Conservation (phyloP, 2,888 invertebrate genomes). For the Ormyrus pomaceus region DNA sequence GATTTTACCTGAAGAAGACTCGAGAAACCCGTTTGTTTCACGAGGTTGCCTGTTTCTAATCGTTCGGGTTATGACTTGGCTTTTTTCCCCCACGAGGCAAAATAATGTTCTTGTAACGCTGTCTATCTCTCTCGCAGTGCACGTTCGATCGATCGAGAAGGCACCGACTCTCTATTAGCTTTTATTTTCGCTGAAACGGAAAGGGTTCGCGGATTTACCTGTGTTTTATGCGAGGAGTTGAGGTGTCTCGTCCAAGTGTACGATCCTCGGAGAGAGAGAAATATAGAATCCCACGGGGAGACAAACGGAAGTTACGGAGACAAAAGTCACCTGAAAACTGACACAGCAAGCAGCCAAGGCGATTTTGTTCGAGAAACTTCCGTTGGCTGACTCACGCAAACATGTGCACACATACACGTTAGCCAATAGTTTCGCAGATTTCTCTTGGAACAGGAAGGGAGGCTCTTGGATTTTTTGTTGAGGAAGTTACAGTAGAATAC, state of each 20-base stretch:
- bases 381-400: constrained; percentile 26
- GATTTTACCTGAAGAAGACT: background rate
- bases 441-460: constrained; percentile 4
- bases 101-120: too few species aligned
- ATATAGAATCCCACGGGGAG: background rate
- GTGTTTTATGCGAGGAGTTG: background rate
- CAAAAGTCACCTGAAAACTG: constrained; percentile 37
- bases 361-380: constrained; percentile 56
- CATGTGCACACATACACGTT: background rate
- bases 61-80: too few species aligned
- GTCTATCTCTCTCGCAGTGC: background rate
- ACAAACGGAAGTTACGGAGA: background rate
- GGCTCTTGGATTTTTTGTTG: background rate
- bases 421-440: constrained; percentile 38
- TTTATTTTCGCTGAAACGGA: too few species aligned
- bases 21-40: too few species aligned
- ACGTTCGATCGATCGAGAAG: background rate
- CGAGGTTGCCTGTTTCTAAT: too few species aligned
- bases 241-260: background rate
- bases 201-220: background rate
- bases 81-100: too few species aligned
- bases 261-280: background rate
- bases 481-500: background rate
- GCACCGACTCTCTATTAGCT: too few species aligned
- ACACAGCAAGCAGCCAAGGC: constrained; percentile 7